Base-by-base conservation (phyloP, 2,888 invertebrate genomes). In the Tachina fera region DNA sequence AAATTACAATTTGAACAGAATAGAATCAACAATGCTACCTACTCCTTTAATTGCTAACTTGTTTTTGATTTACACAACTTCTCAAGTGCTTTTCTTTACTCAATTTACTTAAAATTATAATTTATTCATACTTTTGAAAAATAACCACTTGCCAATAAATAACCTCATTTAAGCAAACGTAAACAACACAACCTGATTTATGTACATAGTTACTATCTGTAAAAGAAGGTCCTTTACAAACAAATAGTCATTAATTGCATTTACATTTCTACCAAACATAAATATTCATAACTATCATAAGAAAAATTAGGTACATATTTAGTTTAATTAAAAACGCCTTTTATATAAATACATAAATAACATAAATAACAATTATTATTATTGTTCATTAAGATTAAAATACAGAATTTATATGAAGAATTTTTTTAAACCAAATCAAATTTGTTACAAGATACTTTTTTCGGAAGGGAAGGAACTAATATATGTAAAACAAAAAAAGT, bases 101-200 rank as follows among this genome's bases (percentile, higher is more conserved):
- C 43, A 41, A 8, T 72, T 72, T 63, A 6, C 31, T 6, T 72
- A 9, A 67, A 51, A 68, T 68, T 68, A 22, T 60, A 80, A 79
- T 78, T 78, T 76, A 80, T 80, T 76, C n/a, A 72, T 80, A 43
- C 43, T 60, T 80, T 60, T 84, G 71, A 61, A 67, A 80, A 80
- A 76, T 61, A 80, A 80, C 80, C 80, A 84, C 84, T 80, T 84
- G 80, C 60, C 58, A 70, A 67, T 70, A 84, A 78, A 70, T 74
- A 71, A 31, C 6, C 31, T 70, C 65, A 79, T 76, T 80, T 76
- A 79, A 56, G 79, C 58, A 84, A 68, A 79, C 58, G 56, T 49
- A 1, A 56, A 72, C 60, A 79, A 67, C 41, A 60, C 67, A 74
- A 68, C 60, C 60, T 75, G 61, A 75, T 80, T 84, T 76, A 80